Base-by-base conservation (phyloP, 2,797 vertebrate species). In the Gallinago stenura region DNA sequence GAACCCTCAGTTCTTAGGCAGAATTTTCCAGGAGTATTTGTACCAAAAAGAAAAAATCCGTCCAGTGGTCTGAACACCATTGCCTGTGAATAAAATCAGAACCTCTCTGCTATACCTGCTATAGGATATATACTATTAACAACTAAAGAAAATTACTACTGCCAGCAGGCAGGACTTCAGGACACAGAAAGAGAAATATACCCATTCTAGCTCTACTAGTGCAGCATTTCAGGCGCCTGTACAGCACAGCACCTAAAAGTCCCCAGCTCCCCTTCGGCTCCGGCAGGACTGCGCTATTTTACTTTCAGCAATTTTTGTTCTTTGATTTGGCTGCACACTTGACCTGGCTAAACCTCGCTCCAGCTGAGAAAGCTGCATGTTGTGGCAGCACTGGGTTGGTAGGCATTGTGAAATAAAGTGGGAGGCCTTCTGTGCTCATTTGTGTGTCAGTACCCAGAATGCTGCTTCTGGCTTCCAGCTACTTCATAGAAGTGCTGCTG, bases 391-490 rank as follows among this genome's bases (percentile, higher is more conserved):
- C 93, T 25, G 76, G 93, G 46, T 48, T 80, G 66, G 92, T 46
- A 91, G 88, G 93, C 66, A 89, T 96, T 97, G 95, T 91, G 95
- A 96, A 97, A 97, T 94, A 50, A 86, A 96, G 95, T 91, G 90
- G 95, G 97, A 97, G 93, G 86, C 88, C 94, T 79, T 24, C 17
- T 37, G 87, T 58, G 89, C 93, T 95, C 84, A 78, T 92, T 96
- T 95, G 94, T 95, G 89, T 95, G 95, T 92, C 94, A 95, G 94
- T 92, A 96, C 79, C 95, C 96, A 94, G 89, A 97, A 95, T 81
- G 84, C 83, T 66, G 77, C 91, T 94, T 58, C 91, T 73, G 60
- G 91, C 94, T 97, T 53, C 80, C 93, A 95, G 94, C 93, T 79
- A 76, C 93, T 94, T 92, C 93, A 87, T 76, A 70, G 91, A 93